phyloP scores from a whole-genome alignment of 2,888 invertebrate genomes.

The Prionchulus punctatus region DNA sequence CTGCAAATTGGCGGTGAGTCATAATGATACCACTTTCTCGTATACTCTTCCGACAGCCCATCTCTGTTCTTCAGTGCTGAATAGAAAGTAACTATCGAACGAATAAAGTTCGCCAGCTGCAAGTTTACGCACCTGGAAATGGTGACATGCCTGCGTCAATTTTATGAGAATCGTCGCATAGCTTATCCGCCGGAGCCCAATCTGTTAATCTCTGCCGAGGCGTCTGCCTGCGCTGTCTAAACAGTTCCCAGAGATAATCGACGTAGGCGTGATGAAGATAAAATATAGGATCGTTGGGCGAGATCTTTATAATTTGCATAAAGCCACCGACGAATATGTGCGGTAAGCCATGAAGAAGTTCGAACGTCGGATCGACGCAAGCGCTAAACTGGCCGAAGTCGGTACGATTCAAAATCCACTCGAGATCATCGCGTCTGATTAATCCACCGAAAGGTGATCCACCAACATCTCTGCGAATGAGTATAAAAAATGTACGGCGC shows the following conservation, averaged over 20 bases:
- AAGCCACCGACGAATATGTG: constrained; percentile 31
- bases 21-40: background rate
- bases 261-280: constrained; percentile 32
- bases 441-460: background rate
- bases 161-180: constrained; percentile 6
- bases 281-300: constrained; percentile 33
- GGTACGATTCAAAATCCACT: background rate
- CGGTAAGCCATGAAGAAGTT: constrained; percentile 19
- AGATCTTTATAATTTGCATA: constrained; percentile 26
- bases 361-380: constrained; percentile 19
- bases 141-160: constrained; percentile 1
- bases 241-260: constrained; percentile 32
- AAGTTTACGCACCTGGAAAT: background rate
- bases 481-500: too few species aligned
- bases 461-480: constrained; percentile 3
- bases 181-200: background rate
- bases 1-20: constrained; percentile 1
- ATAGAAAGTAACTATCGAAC: too few species aligned
- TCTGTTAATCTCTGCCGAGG: constrained; percentile 2
- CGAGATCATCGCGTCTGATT: background rate
- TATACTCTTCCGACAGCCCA: constrained; percentile 7
- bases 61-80: constrained; percentile 3
- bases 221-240: constrained; percentile 14
- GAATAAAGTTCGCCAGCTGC: too few species aligned
- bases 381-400: constrained; percentile 5